Evolutionary conservation across 2,888 invertebrate genomes (phyloP).

Genomic region (Chrysodeixis includens): DNA sequence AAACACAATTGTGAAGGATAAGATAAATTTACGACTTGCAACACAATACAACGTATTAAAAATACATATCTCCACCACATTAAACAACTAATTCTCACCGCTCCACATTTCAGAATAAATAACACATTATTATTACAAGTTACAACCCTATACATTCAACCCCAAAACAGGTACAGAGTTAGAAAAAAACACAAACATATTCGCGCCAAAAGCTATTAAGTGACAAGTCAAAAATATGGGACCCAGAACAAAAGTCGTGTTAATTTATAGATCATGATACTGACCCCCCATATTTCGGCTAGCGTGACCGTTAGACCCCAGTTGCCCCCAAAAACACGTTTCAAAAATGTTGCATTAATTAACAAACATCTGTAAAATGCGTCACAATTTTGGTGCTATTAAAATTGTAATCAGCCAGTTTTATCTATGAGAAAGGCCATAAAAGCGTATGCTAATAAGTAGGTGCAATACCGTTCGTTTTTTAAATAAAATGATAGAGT

Average conservation of each 20-base stretch:
- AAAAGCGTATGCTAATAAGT: slow-evolving; percentile 31
- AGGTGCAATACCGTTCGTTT: slow-evolving; percentile 30
- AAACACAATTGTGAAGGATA: not conserved
- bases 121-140: slow-evolving; percentile 44
- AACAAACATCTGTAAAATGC: slow-evolving; percentile 51
- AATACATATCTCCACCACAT: slow-evolving; percentile 19
- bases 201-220: slow-evolving; percentile 55
- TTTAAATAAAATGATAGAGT: slow-evolving; percentile 2
- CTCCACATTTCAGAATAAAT: slow-evolving; percentile 43
- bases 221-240: slow-evolving; percentile 58
- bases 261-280: slow-evolving; percentile 75
- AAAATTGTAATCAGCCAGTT: slow-evolving; percentile 46
- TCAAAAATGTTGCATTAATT: slow-evolving; percentile 47
- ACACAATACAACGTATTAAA: not conserved
- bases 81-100: slow-evolving; percentile 31
- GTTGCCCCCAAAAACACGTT: slow-evolving; percentile 44
- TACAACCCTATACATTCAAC: slow-evolving; percentile 34
- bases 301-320: slow-evolving; percentile 58
- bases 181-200: slow-evolving; percentile 55
- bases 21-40: not conserved
- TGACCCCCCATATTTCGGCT: slow-evolving; percentile 60
- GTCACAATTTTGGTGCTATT: slow-evolving; percentile 40
- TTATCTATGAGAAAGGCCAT: slow-evolving; percentile 45
- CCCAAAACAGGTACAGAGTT: slow-evolving; percentile 39
- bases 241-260: slow-evolving; percentile 65